Base-by-base conservation (phyloP, 2,888 invertebrate species). In the Pollenia amentaria region DNA sequence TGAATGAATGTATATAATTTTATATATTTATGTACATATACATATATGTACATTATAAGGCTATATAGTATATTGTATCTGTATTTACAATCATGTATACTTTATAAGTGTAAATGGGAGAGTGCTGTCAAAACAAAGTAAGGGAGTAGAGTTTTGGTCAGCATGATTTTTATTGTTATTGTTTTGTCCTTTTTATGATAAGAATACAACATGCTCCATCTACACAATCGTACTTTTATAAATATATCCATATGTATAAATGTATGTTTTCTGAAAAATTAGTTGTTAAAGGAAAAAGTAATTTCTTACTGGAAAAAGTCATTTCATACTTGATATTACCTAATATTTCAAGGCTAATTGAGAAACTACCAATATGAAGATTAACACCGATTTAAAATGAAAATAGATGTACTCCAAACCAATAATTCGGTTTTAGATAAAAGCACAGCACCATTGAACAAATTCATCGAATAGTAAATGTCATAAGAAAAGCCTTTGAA, bases 101-200 rank as follows among this genome's bases (percentile, higher is more conserved):
- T 60, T 51, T 55, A 72, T 76, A 11, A 48, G 40, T 80, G 29
- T 51, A n/a, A 62, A 60, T 76, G n/a, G 51, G 42, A 64, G 18
- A 64, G 55, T 76, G 60, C 62, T 21, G 18, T 9, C 1, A 14
- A 48, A 14, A 4, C 55, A 62, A n/a, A 40, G 62, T 65, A 80
- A 82, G 79, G 80, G 77, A 55, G 70, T 80, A 72, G 81, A 76
- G 85, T 82, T 88, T 89, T 89, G 91, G 86, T 84, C 83, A 90
- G 88, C 89, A 89, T 91, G 90, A 91, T 91, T 91, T 91, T 91
- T 91, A 91, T 91, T 91, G 91, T 91, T 91, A 91, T 91, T 91
- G 90, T 90, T 91, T 90, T 91, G 91, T 91, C 89, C 90, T 89
- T 90, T 90, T 90, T 91, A 91, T 89, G 90, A 90, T 89, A 89